Base-by-base conservation (phyloP, 2,113 vertebrate species). In the Ciconia maguari region DNA sequence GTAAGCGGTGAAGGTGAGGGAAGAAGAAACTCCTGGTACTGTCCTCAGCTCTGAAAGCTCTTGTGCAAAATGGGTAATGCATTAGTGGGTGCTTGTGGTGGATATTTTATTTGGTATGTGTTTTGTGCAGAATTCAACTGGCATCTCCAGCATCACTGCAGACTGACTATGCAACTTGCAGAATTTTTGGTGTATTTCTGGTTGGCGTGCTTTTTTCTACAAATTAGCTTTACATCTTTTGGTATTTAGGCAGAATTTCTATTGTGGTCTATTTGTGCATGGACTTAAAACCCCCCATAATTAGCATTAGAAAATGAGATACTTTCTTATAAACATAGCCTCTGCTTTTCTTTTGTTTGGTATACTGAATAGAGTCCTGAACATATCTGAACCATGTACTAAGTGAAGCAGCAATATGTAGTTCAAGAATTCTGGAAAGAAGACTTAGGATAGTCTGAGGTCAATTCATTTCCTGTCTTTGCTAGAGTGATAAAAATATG, bases 161-260 rank as follows among this genome's bases (percentile, higher is more conserved):
- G 25, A 30, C 12, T n/a, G 20, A 27, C 21, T 83, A 5, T 4
- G 10, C 11, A 74, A 49, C 0, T 0, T 48, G 12, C 2, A 44
- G 44, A 74, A 8, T 30, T 84, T 70, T 19, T 58, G 6, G 21
- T 87, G 9, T 11, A 34, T 61, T 87, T 29, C 46, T 83, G 42
- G 4, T 74, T 70, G 4, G 41, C 12, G 1, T 27, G 11, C 21
- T 27, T 57, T 66, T n/a, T 75, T 19, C 38, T 79, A 9, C 11
- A 52, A 71, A 46, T 87, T 22, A 16, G 16, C 16, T 88, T 60
- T 29, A 22, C 22, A 21, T 60, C 18, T 70, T 92, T 80, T 55
- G 16, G 7, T 61, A 22, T 34, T 68, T 32, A 38, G 13, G 10
- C 5, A 52, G 32, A 68, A 57, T 68, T 61, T 72, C 38, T 85